These are phyloP conservation scores for Pseudotriccus pelzelni DNA, from an alignment of 2,797 vertebrate genomes.

Conservation along the genomic window DNA sequence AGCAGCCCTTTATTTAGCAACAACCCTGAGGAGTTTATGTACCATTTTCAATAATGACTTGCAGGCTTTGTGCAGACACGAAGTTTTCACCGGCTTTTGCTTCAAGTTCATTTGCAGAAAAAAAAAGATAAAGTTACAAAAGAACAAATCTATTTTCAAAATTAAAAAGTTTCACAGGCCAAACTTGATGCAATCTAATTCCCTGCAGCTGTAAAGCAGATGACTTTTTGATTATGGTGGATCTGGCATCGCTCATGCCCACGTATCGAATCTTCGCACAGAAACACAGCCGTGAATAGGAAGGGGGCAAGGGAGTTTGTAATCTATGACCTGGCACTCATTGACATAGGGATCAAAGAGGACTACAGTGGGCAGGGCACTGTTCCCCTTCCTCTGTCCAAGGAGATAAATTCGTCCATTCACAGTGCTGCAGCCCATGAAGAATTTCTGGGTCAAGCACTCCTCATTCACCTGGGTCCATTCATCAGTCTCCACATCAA, in stretches of 20 bases:
- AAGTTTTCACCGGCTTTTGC: neutral
- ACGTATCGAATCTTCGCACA: conserved; percentile 50
- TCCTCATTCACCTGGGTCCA: conserved; percentile 85
- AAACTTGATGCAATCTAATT: neutral
- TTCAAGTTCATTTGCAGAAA: neutral
- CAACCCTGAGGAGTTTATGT: neutral
- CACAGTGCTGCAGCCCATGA: conserved; percentile 83
- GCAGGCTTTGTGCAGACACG: neutral
- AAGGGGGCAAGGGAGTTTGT: conserved; percentile 83
- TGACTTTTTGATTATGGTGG: neutral
- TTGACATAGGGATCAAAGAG: conserved; percentile 87
- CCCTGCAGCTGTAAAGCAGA: neutral
- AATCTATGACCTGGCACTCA: conserved; percentile 80
- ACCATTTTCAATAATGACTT: neutral
- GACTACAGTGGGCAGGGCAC: conserved; percentile 77
- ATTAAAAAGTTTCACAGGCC: neutral
- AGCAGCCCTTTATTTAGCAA: neutral
- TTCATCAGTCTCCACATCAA: conserved; percentile 85
- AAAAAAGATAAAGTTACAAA: neutral
- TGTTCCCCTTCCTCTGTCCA: conserved; percentile 82
- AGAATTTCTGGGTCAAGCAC: conserved; percentile 83
- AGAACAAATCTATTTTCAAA: neutral
- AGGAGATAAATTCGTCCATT: conserved; percentile 85
- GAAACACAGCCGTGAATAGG: conserved; percentile 84
- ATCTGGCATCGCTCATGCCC: neutral